Evolutionary conservation across 2,797 vertebrate genomes (phyloP).

Genomic region (Buceros bicornis): DNA sequence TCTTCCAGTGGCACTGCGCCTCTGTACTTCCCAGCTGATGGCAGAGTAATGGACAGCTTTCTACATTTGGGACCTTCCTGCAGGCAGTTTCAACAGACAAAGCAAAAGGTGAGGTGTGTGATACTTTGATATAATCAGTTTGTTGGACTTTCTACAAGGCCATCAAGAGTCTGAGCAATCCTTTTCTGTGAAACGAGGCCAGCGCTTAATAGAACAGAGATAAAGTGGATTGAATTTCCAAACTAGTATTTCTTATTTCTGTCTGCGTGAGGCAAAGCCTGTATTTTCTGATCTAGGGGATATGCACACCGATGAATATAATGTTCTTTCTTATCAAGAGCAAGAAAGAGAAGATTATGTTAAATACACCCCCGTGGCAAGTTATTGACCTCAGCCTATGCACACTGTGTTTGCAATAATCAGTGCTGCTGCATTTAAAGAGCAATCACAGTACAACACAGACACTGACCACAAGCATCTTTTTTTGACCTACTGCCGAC

Average conservation of each 20-base stretch:
- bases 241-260: neutral
- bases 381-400: neutral
- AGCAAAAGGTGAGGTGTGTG: neutral
- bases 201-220: neutral
- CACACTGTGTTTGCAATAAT: neutral
- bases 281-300: neutral
- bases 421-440: neutral
- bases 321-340: neutral
- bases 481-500: neutral
- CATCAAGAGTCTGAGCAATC: neutral
- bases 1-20: neutral
- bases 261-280: neutral
- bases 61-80: neutral
- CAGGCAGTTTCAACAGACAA: neutral
- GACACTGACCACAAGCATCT: neutral
- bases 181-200: neutral
- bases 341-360: neutral
- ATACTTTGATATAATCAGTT: neutral
- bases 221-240: neutral
- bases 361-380: neutral
- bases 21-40: neutral
- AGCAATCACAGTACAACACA: neutral
- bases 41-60: neutral
- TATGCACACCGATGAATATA: neutral
- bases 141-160: neutral